phyloP scores from a whole-genome alignment of 1,140 invertebrate genomes.

The Formica exsecta region DNA sequence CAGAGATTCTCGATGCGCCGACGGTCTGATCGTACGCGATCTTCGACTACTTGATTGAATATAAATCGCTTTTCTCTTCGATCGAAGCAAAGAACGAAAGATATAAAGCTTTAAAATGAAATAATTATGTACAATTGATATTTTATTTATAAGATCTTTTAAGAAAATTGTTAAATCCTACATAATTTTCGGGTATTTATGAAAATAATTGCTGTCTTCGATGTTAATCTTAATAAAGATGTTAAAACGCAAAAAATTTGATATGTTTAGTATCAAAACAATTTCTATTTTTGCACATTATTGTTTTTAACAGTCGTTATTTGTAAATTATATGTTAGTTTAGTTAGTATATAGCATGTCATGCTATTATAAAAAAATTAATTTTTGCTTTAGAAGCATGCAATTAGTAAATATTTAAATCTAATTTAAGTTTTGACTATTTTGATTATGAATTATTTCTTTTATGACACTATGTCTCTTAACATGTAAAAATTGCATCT shows the following conservation, averaged over 20 bases:
- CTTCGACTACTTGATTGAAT: slow-evolving; percentile 20
- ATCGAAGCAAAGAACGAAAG: background rate
- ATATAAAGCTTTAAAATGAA: background rate
- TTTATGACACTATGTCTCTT: background rate
- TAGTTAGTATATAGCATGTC: background rate
- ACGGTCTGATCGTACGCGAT: background rate
- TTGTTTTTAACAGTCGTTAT: background rate
- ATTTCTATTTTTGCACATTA: background rate
- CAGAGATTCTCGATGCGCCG: slow-evolving; percentile 17
- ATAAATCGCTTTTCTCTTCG: slow-evolving; percentile 7
- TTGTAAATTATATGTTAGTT: slow-evolving; percentile 28
- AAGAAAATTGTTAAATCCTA: background rate
- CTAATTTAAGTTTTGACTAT: background rate
- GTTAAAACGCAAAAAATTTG: background rate
- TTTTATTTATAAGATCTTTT: background rate
- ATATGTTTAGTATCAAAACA: background rate
- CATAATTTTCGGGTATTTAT: background rate
- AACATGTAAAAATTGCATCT: slow-evolving; percentile 1
- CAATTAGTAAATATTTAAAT: background rate
- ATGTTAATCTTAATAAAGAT: background rate
- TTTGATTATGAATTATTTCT: background rate
- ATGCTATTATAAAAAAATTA: background rate
- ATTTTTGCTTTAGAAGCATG: background rate
- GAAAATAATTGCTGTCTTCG: background rate
- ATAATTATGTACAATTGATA: background rate